Evolutionary conservation across 2,888 invertebrate genomes (phyloP).

Genomic region (Cabera pusaria): DNA sequence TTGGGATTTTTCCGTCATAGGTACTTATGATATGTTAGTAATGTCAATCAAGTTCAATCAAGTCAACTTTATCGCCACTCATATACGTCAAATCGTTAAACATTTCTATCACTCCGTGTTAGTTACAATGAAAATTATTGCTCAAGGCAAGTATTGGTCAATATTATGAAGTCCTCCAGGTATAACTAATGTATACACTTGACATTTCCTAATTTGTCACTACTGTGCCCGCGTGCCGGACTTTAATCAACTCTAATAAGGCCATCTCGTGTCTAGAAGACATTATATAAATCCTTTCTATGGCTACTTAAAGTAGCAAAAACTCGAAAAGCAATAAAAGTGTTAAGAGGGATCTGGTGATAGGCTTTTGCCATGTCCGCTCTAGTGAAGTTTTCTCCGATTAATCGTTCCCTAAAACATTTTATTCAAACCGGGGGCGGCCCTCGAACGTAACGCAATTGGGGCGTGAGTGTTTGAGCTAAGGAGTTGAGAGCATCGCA

Average conservation of each 20-base stretch:
- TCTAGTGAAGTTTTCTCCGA: constrained; percentile 10
- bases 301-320: constrained; percentile 19
- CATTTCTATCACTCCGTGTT: constrained; percentile 39
- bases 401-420: constrained; percentile 36
- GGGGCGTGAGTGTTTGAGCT: constrained; percentile 89
- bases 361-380: constrained; percentile 15
- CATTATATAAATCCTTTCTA: constrained; percentile 3
- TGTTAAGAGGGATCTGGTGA: constrained; percentile 17
- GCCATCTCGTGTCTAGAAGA: constrained; percentile 17
- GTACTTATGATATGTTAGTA: constrained; percentile 45
- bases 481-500: constrained; percentile 91
- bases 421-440: constrained; percentile 89
- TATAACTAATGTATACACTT: constrained; percentile 29
- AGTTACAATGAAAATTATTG: constrained; percentile 52
- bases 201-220: constrained; percentile 1
- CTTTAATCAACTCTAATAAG: neutral
- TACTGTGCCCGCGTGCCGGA: neutral
- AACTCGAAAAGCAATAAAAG: constrained; percentile 13
- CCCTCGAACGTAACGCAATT: constrained; percentile 91
- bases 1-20: constrained; percentile 24
- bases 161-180: constrained; percentile 28
- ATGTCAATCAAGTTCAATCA: constrained; percentile 39
- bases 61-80: constrained; percentile 32
- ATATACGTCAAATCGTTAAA: constrained; percentile 35
- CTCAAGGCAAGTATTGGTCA: constrained; percentile 44